Base-by-base conservation (phyloP, 2,113 vertebrate species). In the Apteryx mantelli region DNA sequence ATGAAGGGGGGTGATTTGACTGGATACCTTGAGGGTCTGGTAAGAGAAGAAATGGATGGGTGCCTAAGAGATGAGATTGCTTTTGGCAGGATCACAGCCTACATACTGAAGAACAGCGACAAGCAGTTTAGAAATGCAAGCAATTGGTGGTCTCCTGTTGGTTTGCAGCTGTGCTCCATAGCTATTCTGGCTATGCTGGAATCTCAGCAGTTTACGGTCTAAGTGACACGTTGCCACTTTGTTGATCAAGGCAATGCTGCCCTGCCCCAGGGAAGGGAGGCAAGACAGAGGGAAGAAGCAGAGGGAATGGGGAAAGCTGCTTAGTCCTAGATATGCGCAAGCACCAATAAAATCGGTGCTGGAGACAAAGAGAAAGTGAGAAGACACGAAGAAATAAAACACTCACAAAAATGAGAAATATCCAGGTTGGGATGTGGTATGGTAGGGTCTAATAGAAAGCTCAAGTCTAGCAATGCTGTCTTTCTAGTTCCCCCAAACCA, bases 51-150 rank as follows among this genome's bases (percentile, higher is more conserved):
- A 75, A 81, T 81, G 86, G 83, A 60, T 55, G 86, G 73, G 80
- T 68, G 91, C 94, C 71, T 56, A 2, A 32, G 73, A 95, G 93
- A 96, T 87, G 89, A 87, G 89, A 95, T 97, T 82, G 69, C 52
- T 95, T 20, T 30, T 92, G 94, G 93, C 96, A 97, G 93, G 95
- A 82, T 89, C 95, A 92, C 48, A 5, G 69, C 77, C 85, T 40
- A 11, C 36, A 6, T 26, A 26, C 50, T 5, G 73, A 78, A 87
- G 93, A n/a, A 1, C 40, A 68, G 91, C 0, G 30, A 96, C 95
- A 93, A 83, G 89, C 86, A 68, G 55, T 50, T 88, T 11, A 70
- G 73, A 68, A 66, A 70, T 5, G 65, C 8, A 52, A 88, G 68
- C 6, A 5, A 52, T 28, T 65, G 89, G 79, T 63, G 89, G 73